Evolutionary conservation across 2,888 invertebrate species (phyloP).

Genomic region (Ectemnius lituratus): DNA sequence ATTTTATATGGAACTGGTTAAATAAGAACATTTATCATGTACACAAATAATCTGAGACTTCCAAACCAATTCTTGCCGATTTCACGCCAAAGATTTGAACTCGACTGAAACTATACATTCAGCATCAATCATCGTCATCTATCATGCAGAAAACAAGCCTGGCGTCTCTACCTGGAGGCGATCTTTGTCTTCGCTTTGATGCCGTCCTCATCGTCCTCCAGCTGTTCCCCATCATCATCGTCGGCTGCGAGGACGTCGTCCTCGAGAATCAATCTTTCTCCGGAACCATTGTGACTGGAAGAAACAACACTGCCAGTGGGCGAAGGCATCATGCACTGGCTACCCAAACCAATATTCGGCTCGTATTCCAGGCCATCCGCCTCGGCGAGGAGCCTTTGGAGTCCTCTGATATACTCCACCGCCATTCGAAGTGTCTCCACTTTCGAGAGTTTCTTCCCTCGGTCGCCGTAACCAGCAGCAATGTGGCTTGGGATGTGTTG

Average conservation of each 20-base stretch:
- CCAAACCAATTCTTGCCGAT: too few species aligned
- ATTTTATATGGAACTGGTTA: too few species aligned
- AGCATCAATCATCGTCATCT: too few species aligned
- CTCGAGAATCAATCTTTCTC: conserved; percentile 77
- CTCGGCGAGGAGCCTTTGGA: conserved; percentile 87
- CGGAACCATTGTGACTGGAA: conserved; percentile 76
- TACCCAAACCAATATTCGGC: conserved; percentile 36
- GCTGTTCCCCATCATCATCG: conserved; percentile 68
- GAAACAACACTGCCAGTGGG: conserved; percentile 72
- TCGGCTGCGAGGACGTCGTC: conserved; percentile 79
- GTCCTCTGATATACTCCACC: conserved; percentile 91
- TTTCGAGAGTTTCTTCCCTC: conserved; percentile 90
- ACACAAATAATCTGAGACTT: too few species aligned
- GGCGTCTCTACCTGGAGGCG: conserved; percentile 44
- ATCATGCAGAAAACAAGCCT: too few species aligned
- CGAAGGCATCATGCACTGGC: conserved; percentile 79
- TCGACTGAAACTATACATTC: too few species aligned
- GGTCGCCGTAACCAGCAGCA: conserved; percentile 83
- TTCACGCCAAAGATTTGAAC: too few species aligned
- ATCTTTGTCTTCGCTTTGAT: conserved; percentile 47
- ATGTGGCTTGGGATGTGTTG: conserved; percentile 92
- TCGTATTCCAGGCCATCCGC: conserved; percentile 81
- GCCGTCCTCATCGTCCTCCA: conserved; percentile 69
- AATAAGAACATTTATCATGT: too few species aligned
- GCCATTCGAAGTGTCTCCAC: conserved; percentile 94